Percentiles rank a stretch among this genome's conserved stretches.
Evolutionary conservation across 1,140 invertebrate genomes (phyloP).

Genomic region (Brachionus rubens): DNA sequence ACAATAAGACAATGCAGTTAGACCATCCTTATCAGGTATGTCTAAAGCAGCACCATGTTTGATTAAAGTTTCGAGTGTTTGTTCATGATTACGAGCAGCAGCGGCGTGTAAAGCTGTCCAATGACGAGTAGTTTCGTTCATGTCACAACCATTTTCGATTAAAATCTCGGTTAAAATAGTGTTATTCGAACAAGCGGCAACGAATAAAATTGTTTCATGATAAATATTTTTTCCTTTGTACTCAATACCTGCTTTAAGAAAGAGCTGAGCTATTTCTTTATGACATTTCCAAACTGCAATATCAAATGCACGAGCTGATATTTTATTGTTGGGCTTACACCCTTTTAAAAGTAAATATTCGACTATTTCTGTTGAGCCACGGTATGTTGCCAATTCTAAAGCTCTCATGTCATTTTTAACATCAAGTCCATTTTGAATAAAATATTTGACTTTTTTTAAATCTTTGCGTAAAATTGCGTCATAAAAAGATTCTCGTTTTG

Average conservation of each 20-base stretch:
- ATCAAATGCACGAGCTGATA: constrained; percentile 1
- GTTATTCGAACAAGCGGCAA: not conserved
- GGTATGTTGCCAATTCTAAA: not conserved
- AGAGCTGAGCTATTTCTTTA: constrained; percentile 14
- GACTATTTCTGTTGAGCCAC: not conserved
- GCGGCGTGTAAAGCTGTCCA: constrained; percentile 11
- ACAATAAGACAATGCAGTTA: not conserved
- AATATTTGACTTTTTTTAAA: not conserved
- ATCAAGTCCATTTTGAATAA: not conserved
- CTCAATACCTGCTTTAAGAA: constrained; percentile 28
- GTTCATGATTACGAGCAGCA: constrained; percentile 2
- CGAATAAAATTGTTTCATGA: not conserved
- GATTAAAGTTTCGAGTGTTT: not conserved
- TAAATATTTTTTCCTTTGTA: constrained; percentile 1
- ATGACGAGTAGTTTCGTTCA: not conserved
- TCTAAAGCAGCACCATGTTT: constrained; percentile 5
- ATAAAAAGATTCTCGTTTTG: not conserved
- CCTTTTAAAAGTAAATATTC: not conserved
- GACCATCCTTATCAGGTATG: not conserved
- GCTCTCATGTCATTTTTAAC: constrained; percentile 17
- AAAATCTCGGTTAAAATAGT: not conserved
- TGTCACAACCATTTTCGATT: constrained; percentile 3
- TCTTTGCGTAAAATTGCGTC: not conserved
- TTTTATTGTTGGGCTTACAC: not conserved
- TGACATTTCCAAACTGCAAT: constrained; percentile 27